A percentile compares a stretch with the other conserved stretches of the same genome.
phyloP scores from a whole-genome alignment of 1,140 invertebrate genomes.

The Fopius arisanus region DNA sequence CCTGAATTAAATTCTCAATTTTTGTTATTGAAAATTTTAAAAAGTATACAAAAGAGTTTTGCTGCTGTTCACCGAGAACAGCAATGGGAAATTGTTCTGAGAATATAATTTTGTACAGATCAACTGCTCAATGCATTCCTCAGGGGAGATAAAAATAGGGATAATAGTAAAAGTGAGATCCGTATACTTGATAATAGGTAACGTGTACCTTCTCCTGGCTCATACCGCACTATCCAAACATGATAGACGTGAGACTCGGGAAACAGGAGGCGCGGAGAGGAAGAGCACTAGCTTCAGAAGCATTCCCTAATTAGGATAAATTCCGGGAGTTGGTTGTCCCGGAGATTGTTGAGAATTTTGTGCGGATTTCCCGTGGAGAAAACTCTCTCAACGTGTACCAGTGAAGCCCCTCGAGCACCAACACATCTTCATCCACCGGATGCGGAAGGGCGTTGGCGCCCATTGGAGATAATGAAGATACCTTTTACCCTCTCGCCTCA shows the following conservation, averaged over 20 bases:
- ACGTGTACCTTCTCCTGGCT: no score
- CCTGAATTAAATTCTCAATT: no score
- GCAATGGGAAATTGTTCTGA: no score
- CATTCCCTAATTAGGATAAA: conserved; percentile 30
- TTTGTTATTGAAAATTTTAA: no score
- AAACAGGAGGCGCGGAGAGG: not conserved
- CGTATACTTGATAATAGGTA: no score
- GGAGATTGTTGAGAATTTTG: conserved; percentile 28
- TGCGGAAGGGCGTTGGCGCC: not conserved
- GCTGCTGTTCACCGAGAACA: no score
- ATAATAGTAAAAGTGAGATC: no score
- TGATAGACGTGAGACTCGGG: not conserved
- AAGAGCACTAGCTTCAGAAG: not conserved
- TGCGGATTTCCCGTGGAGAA: conserved; percentile 23
- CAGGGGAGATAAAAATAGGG: no score
- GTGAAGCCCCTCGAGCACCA: not conserved
- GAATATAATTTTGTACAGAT: no score
- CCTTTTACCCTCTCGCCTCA: not conserved
- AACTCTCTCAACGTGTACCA: not conserved
- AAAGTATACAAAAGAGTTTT: no score
- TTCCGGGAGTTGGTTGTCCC: conserved; percentile 15
- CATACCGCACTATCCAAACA: not conserved
- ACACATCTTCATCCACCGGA: not conserved
- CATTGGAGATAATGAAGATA: conserved; percentile 15
- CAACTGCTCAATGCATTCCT: no score